Evolutionary conservation across 2,113 vertebrate genomes (phyloP), one percentile per base, ranked within the genome.

Genomic region (Oxygymnocypris stewartii): DNA sequence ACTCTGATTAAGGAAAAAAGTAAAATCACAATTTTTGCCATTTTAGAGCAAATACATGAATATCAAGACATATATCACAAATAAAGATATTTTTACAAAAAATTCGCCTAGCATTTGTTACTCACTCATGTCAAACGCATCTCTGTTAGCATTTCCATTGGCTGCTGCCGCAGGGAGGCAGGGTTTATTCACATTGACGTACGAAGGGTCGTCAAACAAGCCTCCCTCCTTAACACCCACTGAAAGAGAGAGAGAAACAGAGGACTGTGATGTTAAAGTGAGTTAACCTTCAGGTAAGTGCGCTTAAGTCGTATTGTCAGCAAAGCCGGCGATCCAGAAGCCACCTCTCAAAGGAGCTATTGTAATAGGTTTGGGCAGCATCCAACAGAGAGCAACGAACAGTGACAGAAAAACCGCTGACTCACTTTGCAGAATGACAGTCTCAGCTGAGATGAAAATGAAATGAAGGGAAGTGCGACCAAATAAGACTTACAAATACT

Each of bases 61-160:
- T 40, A 40, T 73, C 18, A 40, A 40, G 51, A 23, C 9, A 37
- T 37, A n/a, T n/a, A 69, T 31, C 5, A 31, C 6, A 59, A 23
- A 59, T 3, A 20, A 8, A 59, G 2, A 18, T 37, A 31, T 69
- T 69, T 69, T 69, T 76, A 13, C 31, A 71, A 54, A 3, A 5
- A 31, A 54, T 25, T 20, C 6, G 14, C 18, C 9, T 40, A 76
- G 74, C 74, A 76, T 77, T 44, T 6, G 42, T 57, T 44, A 90
- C 94, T 95, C 91, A 99, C 97, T 99, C 97, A 99, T 99, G 90
- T 99, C 97, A 0, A 99, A 99, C 47, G 96, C 96, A 81, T 98
- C 98, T 65, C 96, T 95, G 92, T 99, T 96, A 7, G 93, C 25
- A 0, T 95, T 95, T 86, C 97, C 97, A 1, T 99, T 99, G 84